phyloP scores from a whole-genome alignment of 2,797 vertebrate species.

The Falco concolor region DNA sequence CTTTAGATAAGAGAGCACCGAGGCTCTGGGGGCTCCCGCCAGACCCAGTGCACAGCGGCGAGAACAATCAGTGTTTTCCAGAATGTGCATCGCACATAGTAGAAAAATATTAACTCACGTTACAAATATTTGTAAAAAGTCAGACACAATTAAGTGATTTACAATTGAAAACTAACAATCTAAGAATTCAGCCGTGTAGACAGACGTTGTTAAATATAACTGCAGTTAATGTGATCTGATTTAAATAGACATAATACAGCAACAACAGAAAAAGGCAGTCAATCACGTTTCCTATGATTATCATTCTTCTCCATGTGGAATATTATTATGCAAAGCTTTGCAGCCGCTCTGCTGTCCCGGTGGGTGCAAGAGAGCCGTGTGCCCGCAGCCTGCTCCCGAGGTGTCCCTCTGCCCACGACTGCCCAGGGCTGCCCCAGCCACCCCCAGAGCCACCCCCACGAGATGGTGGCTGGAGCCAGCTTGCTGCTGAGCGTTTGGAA shows the following conservation, averaged over 20 bases:
- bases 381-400: rapidly evolving
- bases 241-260: background rate
- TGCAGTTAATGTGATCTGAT: background rate
- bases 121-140: slow-evolving; percentile 45
- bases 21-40: background rate
- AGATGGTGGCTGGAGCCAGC: background rate
- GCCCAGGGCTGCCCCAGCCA: background rate
- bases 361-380: background rate
- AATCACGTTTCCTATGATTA: background rate
- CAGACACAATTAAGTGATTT: background rate
- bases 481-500: background rate
- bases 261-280: slow-evolving; percentile 1
- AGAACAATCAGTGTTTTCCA: background rate
- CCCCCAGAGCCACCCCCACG: background rate
- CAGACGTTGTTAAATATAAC: slow-evolving; percentile 2
- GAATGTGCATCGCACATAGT: background rate
- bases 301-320: background rate
- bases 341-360: background rate
- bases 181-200: background rate
- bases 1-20: background rate
- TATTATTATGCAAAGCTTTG: background rate
- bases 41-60: background rate
- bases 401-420: background rate
- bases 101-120: background rate
- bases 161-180: slow-evolving; percentile 30